These are phyloP conservation scores for Pipra filicauda DNA, from an alignment of 2,113 vertebrate species.

Conservation along the genomic window DNA sequence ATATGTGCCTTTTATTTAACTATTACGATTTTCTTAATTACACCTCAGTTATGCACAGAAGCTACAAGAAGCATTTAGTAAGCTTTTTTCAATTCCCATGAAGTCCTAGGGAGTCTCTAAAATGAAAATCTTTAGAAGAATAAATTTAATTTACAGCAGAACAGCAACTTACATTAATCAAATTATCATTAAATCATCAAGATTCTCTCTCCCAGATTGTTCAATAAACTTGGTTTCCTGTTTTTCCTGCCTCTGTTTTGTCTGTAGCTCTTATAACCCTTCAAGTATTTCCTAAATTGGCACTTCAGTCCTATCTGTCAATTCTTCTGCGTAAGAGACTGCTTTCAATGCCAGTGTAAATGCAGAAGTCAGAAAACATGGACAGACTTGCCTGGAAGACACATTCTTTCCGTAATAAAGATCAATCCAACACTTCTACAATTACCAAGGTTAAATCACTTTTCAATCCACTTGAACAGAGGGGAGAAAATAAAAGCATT, in stretches of 20 bases:
- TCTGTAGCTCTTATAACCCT: constrained; percentile 67
- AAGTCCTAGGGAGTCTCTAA: neutral
- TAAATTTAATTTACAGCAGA: neutral
- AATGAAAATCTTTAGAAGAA: neutral
- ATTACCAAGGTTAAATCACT: neutral
- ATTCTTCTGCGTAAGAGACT: neutral
- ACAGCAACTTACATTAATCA: neutral
- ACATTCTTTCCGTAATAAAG: neutral
- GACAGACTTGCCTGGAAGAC: neutral
- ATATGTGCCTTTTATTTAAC: neutral
- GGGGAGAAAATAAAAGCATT: neutral
- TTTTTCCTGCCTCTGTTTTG: constrained; percentile 53
- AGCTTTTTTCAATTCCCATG: neutral
- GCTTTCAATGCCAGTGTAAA: neutral
- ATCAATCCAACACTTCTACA: neutral
- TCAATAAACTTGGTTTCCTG: constrained; percentile 54
- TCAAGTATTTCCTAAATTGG: constrained; percentile 74
- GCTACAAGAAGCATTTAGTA: neutral
- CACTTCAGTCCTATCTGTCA: constrained; percentile 58
- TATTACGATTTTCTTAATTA: neutral
- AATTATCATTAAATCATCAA: neutral
- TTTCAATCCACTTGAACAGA: neutral
- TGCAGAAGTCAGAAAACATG: neutral
- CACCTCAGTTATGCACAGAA: neutral
- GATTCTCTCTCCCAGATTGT: neutral